Evolutionary conservation across 2,113 vertebrate species (phyloP), one percentile per base, ranked within the genome.

Genomic region (Ophiodon elongatus): DNA sequence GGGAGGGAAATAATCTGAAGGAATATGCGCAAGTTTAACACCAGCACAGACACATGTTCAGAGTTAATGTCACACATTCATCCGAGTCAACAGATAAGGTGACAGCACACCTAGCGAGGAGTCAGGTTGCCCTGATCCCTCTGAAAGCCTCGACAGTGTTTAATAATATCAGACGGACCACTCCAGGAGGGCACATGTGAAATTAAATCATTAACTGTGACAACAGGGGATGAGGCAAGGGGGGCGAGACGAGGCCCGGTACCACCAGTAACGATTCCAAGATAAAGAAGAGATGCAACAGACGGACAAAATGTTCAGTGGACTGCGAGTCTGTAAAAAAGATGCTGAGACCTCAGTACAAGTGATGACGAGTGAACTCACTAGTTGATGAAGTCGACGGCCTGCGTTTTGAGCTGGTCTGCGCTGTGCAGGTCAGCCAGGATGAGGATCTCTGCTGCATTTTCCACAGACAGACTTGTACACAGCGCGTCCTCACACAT

Each of bases 331-430:
- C 35, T 29, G 1, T 75, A 39, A 60, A 69, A 72, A 76, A 76
- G 76, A 41, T 54, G 74, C 59, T 7, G 31, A 80, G 80, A 65
- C 33, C 37, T 65, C 29, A 87, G 84, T 79, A 62, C 2, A 72
- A 6, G 67, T 47, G 73, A 45, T 1, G 15, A 67, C 4, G 70
- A 75, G 80, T 73, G 70, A 69, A 96, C 97, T 98, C 93, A 98
- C 98, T 98, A 98, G 96, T 99, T 99, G 91, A 99, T 99, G 94
- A 99, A 99, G 95, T 99, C 98, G 86, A 99, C 97, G 0, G 98
- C 98, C 95, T 99, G 98, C 19, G 98, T 98, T 94, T 99, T 99
- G 78, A 99, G 95, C 83, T 99, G 98, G 92, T 99, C 98, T 0
- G 98, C 98, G 0, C 98, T 99, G 93, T 99, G 98, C 72, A 99